Evolutionary conservation across 2,797 vertebrate species (phyloP).

Genomic region (Gallirallus australis): DNA sequence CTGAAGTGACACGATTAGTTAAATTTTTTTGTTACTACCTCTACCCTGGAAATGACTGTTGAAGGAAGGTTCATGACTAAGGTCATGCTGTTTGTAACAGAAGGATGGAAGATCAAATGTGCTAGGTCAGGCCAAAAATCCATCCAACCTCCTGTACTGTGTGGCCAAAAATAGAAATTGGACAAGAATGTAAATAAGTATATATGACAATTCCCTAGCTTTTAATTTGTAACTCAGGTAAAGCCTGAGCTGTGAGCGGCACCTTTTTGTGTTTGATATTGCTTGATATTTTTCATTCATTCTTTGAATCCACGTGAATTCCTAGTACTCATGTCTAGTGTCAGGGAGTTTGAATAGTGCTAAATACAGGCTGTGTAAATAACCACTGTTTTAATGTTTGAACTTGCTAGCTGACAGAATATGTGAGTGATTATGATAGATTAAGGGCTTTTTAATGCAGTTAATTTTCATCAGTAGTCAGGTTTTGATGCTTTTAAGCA

Average conservation of each 20-base stretch:
- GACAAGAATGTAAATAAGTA: background rate
- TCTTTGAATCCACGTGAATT: background rate
- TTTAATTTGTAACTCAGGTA: background rate
- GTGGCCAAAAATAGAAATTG: background rate
- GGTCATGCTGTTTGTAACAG: background rate
- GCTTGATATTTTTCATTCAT: background rate
- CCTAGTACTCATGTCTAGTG: background rate
- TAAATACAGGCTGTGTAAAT: background rate
- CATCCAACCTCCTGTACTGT: background rate
- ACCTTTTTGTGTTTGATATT: background rate
- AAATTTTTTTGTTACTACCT: background rate
- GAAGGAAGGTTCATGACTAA: background rate
- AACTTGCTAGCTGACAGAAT: background rate
- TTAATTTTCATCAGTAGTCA: background rate
- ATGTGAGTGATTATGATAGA: background rate
- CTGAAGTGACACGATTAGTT: background rate
- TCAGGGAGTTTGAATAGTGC: background rate
- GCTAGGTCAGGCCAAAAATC: background rate
- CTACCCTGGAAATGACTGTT: background rate
- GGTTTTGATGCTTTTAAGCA: background rate
- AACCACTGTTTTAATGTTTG: background rate
- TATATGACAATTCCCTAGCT: background rate
- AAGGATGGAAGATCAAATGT: background rate
- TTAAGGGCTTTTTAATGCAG: background rate
- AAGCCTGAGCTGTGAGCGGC: background rate